phyloP scores from a whole-genome alignment of 2,797 vertebrate species.

The Oreonectes daqikongensis region DNA sequence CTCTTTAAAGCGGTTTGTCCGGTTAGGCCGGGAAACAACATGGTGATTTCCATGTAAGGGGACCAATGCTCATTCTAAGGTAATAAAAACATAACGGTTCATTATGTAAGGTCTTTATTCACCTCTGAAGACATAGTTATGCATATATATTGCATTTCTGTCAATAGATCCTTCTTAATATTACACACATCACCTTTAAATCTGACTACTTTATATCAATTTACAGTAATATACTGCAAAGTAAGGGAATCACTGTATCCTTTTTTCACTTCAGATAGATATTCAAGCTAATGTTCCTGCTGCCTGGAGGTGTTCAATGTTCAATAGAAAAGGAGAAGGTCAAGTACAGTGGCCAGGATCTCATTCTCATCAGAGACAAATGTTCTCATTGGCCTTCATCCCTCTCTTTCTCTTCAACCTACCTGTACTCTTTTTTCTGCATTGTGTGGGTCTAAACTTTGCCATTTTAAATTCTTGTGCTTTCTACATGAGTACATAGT shows the following conservation, averaged over 20 bases:
- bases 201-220: too few relatives aligned
- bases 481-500: not conserved
- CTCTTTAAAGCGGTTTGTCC: too few relatives aligned
- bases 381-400: not conserved
- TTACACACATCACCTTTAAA: too few relatives aligned
- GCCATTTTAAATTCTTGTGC: not conserved
- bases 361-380: not conserved
- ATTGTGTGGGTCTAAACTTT: not conserved
- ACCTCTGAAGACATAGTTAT: too few relatives aligned
- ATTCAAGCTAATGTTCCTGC: not conserved
- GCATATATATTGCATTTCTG: too few relatives aligned
- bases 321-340: not conserved
- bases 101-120: too few relatives aligned
- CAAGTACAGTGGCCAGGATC: not conserved
- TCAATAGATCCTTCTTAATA: too few relatives aligned
- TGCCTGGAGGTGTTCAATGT: not conserved
- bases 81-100: too few relatives aligned
- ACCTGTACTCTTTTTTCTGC: not conserved
- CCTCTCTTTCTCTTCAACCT: not conserved
- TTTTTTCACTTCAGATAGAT: not conserved
- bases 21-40: too few relatives aligned
- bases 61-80: too few relatives aligned
- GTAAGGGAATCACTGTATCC: not conserved
- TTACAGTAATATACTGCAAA: too few relatives aligned
- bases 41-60: too few relatives aligned